Percentiles rank a stretch among this genome's conserved stretches.
phyloP scores from a whole-genome alignment of 2,888 invertebrate genomes.

The Brachyopa scutellaris region DNA sequence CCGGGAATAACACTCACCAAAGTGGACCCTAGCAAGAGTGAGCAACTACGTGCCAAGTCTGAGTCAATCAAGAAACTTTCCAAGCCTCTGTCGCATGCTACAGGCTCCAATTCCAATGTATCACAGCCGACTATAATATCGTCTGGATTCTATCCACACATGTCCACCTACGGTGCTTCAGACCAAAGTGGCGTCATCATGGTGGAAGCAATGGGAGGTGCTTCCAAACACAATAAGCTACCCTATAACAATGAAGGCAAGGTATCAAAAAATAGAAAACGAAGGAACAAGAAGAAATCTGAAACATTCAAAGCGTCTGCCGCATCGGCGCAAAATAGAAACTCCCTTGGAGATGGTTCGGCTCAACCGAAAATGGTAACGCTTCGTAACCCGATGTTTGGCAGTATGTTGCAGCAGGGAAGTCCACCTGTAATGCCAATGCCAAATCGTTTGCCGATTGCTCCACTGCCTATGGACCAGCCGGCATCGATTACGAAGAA shows the following conservation, averaged over 20 bases:
- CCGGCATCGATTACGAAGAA: constrained; percentile 87
- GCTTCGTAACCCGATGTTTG: constrained; percentile 89
- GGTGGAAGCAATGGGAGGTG: constrained; percentile 79
- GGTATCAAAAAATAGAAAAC: constrained; percentile 78
- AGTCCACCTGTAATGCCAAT: constrained; percentile 49
- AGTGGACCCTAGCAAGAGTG: constrained; percentile 84
- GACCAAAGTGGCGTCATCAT: constrained; percentile 80
- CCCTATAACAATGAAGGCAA: constrained; percentile 69
- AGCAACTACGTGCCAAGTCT: constrained; percentile 79
- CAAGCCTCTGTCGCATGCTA: constrained; percentile 76
- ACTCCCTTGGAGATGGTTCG: constrained; percentile 9
- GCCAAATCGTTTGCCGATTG: constrained; percentile 56
- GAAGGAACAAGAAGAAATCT: constrained; percentile 78
- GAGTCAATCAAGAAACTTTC: constrained; percentile 80
- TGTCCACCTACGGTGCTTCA: constrained; percentile 74
- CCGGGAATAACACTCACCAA: constrained; percentile 92
- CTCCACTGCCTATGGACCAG: constrained; percentile 81
- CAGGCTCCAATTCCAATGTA: constrained; percentile 63
- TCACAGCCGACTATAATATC: constrained; percentile 75
- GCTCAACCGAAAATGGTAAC: constrained; percentile 87
- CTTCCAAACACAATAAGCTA: constrained; percentile 73
- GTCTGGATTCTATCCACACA: constrained; percentile 74
- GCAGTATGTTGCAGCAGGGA: constrained; percentile 52
- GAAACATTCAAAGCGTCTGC: constrained; percentile 55
- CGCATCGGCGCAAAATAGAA: constrained; percentile 7